phyloP scores from a whole-genome alignment of 2,888 invertebrate species.

The Lycia hirtaria region DNA sequence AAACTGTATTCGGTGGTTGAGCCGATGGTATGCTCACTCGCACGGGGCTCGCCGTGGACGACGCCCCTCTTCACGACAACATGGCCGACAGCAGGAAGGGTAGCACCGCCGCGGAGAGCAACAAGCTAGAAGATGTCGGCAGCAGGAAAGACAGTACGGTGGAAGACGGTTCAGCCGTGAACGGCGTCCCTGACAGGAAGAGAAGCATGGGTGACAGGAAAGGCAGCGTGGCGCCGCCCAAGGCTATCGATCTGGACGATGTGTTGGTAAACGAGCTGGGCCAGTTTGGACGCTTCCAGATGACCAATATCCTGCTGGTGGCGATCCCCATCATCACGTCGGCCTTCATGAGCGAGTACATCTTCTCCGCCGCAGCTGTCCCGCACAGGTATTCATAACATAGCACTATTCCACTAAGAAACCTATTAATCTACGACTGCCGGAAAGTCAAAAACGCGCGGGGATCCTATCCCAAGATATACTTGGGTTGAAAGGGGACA shows the following conservation, averaged over 20 bases:
- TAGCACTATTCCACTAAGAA: too few relatives aligned
- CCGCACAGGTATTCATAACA: constrained; percentile 90
- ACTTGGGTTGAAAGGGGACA: too few relatives aligned
- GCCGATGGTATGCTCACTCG: constrained; percentile 16
- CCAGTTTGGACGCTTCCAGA: constrained; percentile 88
- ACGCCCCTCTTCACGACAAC: too few relatives aligned
- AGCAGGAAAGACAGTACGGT: constrained; percentile 19
- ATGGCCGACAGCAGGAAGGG: too few relatives aligned
- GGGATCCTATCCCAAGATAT: too few relatives aligned
- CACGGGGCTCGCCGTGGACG: too few relatives aligned
- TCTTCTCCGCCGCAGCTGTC: constrained; percentile 89
- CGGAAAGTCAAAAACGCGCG: too few relatives aligned
- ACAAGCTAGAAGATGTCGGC: too few relatives aligned
- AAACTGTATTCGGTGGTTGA: constrained; percentile 6
- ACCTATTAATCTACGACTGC: too few relatives aligned
- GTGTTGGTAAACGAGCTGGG: constrained; percentile 84
- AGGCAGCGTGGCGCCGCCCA: constrained; percentile 38
- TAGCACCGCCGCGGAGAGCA: too few relatives aligned
- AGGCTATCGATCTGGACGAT: constrained; percentile 74
- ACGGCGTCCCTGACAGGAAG: too few relatives aligned
- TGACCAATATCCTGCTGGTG: constrained; percentile 84
- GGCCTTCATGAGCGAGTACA: constrained; percentile 87
- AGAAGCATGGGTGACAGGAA: constrained; percentile 19
- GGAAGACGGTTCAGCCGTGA: too few relatives aligned
- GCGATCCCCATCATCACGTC: constrained; percentile 87